These are phyloP conservation scores for Corydoras maculifer DNA, from an alignment of 2,113 vertebrate genomes.

Conservation along the genomic window DNA sequence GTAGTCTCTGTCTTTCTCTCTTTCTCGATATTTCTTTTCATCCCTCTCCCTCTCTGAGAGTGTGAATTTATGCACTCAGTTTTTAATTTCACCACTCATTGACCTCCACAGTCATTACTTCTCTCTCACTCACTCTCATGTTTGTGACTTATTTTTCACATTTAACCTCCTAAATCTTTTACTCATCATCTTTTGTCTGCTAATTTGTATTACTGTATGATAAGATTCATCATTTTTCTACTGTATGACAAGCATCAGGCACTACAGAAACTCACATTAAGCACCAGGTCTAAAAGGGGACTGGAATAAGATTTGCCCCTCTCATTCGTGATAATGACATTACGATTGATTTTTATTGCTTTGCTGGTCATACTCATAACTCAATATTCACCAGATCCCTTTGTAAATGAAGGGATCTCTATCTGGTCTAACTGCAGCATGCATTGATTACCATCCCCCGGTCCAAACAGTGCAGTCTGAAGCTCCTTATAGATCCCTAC, in stretches of 20 bases:
- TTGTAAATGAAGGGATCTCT: not conserved
- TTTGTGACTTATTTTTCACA: no score
- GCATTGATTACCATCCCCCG: conserved; percentile 25
- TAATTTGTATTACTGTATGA: not conserved
- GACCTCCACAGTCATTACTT: conserved; percentile 16
- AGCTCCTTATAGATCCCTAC: conserved; percentile 8
- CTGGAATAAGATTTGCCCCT: conserved; percentile 24
- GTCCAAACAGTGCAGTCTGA: not conserved
- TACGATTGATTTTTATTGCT: conserved; percentile 35
- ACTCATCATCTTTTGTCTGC: no score
- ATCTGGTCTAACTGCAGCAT: conserved; percentile 5
- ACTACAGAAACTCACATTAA: conserved; percentile 25
- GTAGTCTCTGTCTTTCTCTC: no score
- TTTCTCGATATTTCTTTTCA: no score
- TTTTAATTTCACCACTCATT: conserved; percentile 34
- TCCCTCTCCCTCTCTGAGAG: not conserved
- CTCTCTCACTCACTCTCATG: conserved; percentile 12
- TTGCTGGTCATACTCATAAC: conserved; percentile 27
- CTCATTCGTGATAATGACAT: conserved; percentile 32
- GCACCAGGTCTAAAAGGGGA: conserved; percentile 31
- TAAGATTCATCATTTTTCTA: conserved; percentile 25
- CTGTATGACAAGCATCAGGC: conserved; percentile 6
- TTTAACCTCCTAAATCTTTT: no score
- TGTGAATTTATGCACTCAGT: conserved; percentile 4
- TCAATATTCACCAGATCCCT: conserved; percentile 4